Percentiles rank a stretch among this genome's conserved stretches.
Evolutionary conservation across 2,888 invertebrate genomes (phyloP).

Genomic region (Leuctra nigra): DNA sequence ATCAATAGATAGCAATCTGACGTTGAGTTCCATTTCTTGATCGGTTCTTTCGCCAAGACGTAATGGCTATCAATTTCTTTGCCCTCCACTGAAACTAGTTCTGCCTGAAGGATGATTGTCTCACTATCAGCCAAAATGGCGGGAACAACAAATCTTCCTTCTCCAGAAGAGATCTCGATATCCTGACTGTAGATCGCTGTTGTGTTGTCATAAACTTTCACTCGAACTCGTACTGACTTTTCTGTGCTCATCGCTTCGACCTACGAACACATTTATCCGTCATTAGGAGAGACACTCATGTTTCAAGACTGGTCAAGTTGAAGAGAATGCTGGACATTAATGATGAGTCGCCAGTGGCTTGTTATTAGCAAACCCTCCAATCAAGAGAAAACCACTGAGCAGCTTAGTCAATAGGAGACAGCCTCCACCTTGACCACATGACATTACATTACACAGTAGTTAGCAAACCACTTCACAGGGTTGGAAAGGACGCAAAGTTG

Average conservation of each 20-base stretch:
- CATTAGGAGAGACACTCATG: no score
- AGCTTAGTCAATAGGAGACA: no score
- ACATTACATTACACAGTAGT: no score
- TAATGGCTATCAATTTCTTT: constrained; percentile 65
- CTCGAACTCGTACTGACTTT: constrained; percentile 56
- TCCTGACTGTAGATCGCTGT: constrained; percentile 65
- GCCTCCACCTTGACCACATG: no score
- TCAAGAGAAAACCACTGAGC: no score
- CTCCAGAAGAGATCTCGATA: constrained; percentile 60
- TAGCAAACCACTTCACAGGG: no score
- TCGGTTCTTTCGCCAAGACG: constrained; percentile 56
- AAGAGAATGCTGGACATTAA: no score
- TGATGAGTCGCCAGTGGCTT: no score
- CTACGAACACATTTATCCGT: no score
- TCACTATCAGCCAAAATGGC: constrained; percentile 61
- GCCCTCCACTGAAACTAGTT: constrained; percentile 59
- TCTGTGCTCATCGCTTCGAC: constrained; percentile 64
- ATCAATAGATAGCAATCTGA: constrained; percentile 60
- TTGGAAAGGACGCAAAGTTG: no score
- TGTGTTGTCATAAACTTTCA: constrained; percentile 58
- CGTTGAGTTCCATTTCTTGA: constrained; percentile 60
- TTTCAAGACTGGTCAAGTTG: no score
- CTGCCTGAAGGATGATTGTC: constrained; percentile 58
- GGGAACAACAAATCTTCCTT: constrained; percentile 58
- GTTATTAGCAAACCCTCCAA: no score